phyloP scores from a whole-genome alignment of 2,113 vertebrate species.

The Elephas maximus region DNA sequence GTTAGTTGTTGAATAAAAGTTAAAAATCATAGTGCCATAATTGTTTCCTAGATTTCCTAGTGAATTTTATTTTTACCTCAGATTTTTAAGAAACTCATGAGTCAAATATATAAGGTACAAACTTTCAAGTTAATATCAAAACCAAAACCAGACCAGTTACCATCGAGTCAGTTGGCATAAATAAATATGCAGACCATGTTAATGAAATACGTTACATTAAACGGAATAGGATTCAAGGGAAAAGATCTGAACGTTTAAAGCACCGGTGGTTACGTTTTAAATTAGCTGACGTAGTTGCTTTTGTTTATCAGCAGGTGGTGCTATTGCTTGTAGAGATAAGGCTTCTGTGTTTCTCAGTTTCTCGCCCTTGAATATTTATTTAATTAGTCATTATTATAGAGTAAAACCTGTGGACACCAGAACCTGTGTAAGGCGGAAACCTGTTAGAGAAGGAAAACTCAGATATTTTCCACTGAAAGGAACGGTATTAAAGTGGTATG shows the following conservation, averaged over 20 bases:
- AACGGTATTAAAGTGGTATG: not conserved
- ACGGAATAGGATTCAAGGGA: not conserved
- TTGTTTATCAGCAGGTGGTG: slow-evolving; percentile 79
- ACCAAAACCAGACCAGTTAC: not conserved
- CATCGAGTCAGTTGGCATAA: not conserved
- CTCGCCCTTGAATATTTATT: slow-evolving; percentile 36
- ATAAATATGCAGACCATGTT: slow-evolving; percentile 8
- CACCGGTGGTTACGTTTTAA: slow-evolving; percentile 11
- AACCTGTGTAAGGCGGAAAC: not conserved
- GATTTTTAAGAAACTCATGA: slow-evolving; percentile 37
- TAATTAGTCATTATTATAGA: not conserved
- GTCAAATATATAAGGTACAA: slow-evolving; percentile 27
- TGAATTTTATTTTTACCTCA: slow-evolving; percentile 66
- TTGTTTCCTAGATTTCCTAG: slow-evolving; percentile 28
- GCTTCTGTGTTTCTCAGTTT: slow-evolving; percentile 34
- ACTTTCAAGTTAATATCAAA: not conserved
- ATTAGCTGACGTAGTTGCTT: slow-evolving; percentile 41
- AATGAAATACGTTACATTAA: slow-evolving; percentile 36
- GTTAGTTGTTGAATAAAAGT: slow-evolving; percentile 36
- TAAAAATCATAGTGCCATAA: not conserved
- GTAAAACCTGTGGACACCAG: not conserved
- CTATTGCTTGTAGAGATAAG: slow-evolving; percentile 64
- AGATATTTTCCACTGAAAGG: not conserved
- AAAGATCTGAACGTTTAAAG: not conserved
- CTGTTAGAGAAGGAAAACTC: not conserved